These are phyloP conservation scores for Chamaea fasciata DNA, from an alignment of 2,113 vertebrate species.

Conservation along the genomic window DNA sequence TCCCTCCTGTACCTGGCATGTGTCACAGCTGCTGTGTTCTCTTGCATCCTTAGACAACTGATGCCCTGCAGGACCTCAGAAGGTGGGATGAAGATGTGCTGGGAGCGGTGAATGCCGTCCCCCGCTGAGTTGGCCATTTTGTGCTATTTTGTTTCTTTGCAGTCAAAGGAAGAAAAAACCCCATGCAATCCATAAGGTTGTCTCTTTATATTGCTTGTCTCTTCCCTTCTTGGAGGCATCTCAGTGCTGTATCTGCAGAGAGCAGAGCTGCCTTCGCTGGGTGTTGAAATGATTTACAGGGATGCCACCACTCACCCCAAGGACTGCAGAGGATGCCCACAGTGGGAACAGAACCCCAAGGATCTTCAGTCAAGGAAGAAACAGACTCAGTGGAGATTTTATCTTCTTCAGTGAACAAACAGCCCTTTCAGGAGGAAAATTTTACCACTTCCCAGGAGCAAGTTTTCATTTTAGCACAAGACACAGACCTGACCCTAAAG, in stretches of 20 bases:
- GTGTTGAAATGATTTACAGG: background rate
- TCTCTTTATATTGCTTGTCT: background rate
- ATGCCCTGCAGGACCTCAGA: background rate
- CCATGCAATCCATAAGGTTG: fast-evolving
- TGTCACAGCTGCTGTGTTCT: background rate
- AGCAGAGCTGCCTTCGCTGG: background rate
- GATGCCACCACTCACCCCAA: background rate
- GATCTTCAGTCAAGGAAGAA: background rate
- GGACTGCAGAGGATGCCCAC: fast-evolving
- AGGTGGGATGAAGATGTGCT: background rate
- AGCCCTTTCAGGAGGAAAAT: background rate
- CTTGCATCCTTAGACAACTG: background rate
- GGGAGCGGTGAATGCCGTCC: background rate
- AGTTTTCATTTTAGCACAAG: background rate
- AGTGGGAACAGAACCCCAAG: background rate
- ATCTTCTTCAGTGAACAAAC: background rate
- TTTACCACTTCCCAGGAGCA: background rate
- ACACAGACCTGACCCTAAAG: background rate
- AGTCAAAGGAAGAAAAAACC: background rate
- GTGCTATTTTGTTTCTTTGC: background rate
- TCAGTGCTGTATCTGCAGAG: background rate
- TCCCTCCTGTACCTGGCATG: too few species aligned
- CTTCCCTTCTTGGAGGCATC: background rate
- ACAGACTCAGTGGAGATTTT: background rate
- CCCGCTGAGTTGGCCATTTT: background rate